A percentile compares a stretch with the other conserved stretches of the same genome.
These are phyloP conservation scores for Ochropleura leucogaster DNA, from an alignment of 2,888 invertebrate genomes.

Conservation along the genomic window DNA sequence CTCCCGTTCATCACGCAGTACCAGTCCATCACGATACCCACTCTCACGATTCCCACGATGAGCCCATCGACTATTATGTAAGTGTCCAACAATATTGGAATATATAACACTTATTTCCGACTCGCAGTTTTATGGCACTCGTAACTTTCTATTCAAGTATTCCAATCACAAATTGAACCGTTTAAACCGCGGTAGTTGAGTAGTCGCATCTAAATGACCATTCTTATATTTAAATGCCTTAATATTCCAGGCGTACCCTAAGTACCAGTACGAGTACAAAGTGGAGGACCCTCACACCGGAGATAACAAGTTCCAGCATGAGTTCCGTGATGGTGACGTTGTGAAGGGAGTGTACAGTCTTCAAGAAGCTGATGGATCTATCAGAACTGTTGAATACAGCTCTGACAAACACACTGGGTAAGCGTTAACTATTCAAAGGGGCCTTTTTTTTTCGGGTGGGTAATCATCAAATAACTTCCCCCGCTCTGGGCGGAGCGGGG, in stretches of 20 bases:
- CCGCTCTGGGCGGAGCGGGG: too few relatives aligned
- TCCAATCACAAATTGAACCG: conserved; percentile 73
- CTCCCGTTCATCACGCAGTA: conserved; percentile 15
- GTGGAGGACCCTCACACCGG: conserved; percentile 92
- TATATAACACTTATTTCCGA: conserved; percentile 68
- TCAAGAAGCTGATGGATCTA: conserved; percentile 91
- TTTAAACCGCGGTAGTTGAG: conserved; percentile 70
- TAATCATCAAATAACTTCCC: too few relatives aligned
- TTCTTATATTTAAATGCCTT: conserved; percentile 66
- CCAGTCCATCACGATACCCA: conserved; percentile 54
- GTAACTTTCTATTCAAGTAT: conserved; percentile 84
- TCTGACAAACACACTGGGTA: conserved; percentile 91
- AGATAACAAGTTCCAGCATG: conserved; percentile 91
- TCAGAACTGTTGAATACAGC: conserved; percentile 91
- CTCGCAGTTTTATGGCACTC: conserved; percentile 69
- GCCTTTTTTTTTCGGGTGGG: too few relatives aligned
- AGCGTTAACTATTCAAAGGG: conserved; percentile 44
- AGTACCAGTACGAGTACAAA: conserved; percentile 91
- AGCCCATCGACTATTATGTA: conserved; percentile 88
- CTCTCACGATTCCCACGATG: conserved; percentile 72
- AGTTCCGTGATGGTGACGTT: conserved; percentile 91
- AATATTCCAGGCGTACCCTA: conserved; percentile 87
- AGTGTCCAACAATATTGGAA: conserved; percentile 76
- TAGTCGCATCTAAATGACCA: conserved; percentile 71
- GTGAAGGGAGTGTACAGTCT: conserved; percentile 92